Evolutionary conservation across 2,797 vertebrate species (phyloP), one percentile per base, ranked within the genome.

Genomic region (Oreortyx pictus): DNA sequence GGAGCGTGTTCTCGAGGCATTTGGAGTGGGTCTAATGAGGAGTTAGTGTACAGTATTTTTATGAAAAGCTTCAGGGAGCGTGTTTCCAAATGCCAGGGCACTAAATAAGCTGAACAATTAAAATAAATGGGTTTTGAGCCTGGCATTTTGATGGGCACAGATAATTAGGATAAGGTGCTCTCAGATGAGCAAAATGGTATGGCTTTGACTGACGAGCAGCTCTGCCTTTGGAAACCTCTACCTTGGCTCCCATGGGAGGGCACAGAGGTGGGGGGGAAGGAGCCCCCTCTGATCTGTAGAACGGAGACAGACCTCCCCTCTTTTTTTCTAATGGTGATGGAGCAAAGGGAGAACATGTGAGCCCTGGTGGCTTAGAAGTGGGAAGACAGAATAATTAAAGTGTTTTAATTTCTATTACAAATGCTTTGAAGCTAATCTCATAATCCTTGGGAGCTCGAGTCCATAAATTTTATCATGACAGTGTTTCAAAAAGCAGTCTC

Each of bases 91-190:
- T 86, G 37, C 27, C 52, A 56, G 61, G 81, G 37, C 29, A 8
- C 25, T 35, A 19, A 12, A 68, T 71, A 81, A 86, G 61, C 33
- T 20, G 61, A 91, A 77, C 52, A 80, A 82, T 93, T 94, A 71
- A 78, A 83, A 70, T 25, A 86, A 92, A 92, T 62, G 43, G 59
- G 43, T 95, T 81, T 82, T 23, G 66, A 88, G 27, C 27, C 68
- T 70, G 47, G 62, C 0, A 0, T 66, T 79, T 74, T 68, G 89
- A 68, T 85, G 41, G 67, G 74, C 77, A 46, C 11, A 35, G 77
- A 44, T 82, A 90, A 74, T 91, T 64, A 82, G 60, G 46, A 82
- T 64, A 76, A 73, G 33, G 74, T 5, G 4, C 27, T 91, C 77
- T 79, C 43, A 76, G 77, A 49, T 23, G 59, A 83, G 20, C 1